These are phyloP conservation scores for Bubo blakistoni DNA, from an alignment of 2,113 vertebrate species.

Conservation along the genomic window DNA sequence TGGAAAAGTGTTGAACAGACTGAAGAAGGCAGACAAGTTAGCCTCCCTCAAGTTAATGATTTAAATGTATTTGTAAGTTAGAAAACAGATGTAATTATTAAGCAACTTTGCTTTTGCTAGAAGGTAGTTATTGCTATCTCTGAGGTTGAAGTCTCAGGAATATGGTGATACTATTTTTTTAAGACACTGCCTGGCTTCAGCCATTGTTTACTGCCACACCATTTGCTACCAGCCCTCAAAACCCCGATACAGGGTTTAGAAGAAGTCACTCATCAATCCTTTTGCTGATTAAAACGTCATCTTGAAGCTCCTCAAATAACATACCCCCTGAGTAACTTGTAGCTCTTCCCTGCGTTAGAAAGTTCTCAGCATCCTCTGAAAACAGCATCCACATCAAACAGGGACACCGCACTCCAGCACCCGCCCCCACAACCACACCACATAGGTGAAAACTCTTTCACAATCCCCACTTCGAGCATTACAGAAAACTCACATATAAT, in stretches of 20 bases:
- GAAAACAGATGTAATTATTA: neutral
- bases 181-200: neutral
- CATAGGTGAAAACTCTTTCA: neutral
- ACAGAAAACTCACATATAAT: neutral
- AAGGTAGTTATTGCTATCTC: neutral
- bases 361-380: neutral
- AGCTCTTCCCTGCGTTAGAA: neutral
- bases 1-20: neutral
- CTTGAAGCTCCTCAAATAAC: neutral
- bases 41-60: neutral
- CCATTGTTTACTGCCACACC: neutral
- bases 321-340: no score
- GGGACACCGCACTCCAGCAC: neutral
- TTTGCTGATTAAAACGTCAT: neutral
- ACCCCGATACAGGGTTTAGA: no score
- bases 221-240: neutral
- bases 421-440: neutral
- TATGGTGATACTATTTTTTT: neutral
- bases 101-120: neutral
- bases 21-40: neutral
- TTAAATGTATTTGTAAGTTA: neutral
- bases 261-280: neutral
- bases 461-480: neutral
- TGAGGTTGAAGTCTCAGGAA: neutral
- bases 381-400: neutral